A percentile compares a stretch with the other conserved stretches of the same genome.
These are phyloP conservation scores for Chelonus insularis DNA, from an alignment of 1,140 invertebrate genomes.

Conservation along the genomic window DNA sequence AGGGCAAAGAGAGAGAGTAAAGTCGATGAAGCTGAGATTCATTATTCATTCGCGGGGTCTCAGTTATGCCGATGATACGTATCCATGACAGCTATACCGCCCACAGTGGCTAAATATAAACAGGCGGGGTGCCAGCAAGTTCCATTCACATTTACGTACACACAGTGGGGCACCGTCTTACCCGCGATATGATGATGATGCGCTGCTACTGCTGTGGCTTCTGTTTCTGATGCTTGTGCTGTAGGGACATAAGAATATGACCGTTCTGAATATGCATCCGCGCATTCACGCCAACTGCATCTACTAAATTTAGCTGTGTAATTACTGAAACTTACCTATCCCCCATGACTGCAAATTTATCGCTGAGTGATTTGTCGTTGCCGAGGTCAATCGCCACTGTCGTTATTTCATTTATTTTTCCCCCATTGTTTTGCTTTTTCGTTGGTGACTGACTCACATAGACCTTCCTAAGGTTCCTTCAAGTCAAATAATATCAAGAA, in stretches of 20 bases:
- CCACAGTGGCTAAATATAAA: slow-evolving; percentile 61
- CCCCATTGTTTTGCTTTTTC: too few species aligned
- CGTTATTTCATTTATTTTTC: background rate
- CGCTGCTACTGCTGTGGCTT: too few species aligned
- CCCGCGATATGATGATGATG: background rate
- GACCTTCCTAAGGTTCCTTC: too few species aligned
- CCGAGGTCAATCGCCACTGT: background rate
- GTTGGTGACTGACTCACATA: too few species aligned
- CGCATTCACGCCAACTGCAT: slow-evolving; percentile 60
- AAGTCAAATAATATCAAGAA: too few species aligned
- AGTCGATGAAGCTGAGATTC: slow-evolving; percentile 49
- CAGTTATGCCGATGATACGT: slow-evolving; percentile 62
- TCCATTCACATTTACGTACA: slow-evolving; percentile 56
- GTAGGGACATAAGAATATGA: slow-evolving; percentile 51
- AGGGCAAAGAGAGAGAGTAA: background rate
- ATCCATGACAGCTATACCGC: slow-evolving; percentile 61
- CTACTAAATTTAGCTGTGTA: slow-evolving; percentile 58
- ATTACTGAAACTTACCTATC: slow-evolving; percentile 56
- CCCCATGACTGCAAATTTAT: slow-evolving; percentile 40
- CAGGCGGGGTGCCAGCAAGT: slow-evolving; percentile 59
- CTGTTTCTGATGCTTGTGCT: slow-evolving; percentile 9
- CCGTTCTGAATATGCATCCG: slow-evolving; percentile 59
- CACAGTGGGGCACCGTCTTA: slow-evolving; percentile 22
- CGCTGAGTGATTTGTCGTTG: slow-evolving; percentile 8
- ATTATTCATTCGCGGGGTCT: slow-evolving; percentile 55